Conservation (phyloP, 2,888 invertebrate genomes). For the Euproctis similis region DNA sequence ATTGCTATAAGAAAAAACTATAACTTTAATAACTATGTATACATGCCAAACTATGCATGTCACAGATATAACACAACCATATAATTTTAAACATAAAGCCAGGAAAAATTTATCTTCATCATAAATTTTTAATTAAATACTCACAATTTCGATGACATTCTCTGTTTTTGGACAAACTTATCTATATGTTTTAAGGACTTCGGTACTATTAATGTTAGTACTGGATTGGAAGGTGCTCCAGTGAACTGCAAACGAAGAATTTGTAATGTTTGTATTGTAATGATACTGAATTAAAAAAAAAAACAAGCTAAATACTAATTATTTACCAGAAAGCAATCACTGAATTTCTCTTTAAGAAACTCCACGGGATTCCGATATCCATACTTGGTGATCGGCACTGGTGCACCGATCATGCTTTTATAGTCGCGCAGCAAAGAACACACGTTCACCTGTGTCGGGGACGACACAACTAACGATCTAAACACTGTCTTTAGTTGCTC, state of each 20-base stretch:
- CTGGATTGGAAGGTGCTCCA: constrained; percentile 41
- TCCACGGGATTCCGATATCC: constrained; percentile 44
- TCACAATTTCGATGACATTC: constrained; percentile 41
- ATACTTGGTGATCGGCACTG: constrained; percentile 39
- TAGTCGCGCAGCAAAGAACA: constrained; percentile 50
- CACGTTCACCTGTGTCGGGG: constrained; percentile 48
- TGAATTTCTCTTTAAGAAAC: constrained; percentile 49
- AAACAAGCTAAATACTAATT: not conserved
- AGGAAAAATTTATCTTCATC: not conserved
- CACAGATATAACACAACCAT: too few species aligned
- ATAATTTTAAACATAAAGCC: not conserved
- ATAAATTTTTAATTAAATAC: constrained; percentile 18
- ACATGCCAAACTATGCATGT: too few species aligned
- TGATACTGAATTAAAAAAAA: not conserved
- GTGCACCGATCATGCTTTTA: constrained; percentile 42
- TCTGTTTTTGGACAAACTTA: constrained; percentile 56
- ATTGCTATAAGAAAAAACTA: constrained; percentile 31
- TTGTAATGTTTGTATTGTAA: too few species aligned
- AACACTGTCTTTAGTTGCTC: constrained; percentile 44
- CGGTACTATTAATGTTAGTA: constrained; percentile 52
- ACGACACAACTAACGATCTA: constrained; percentile 59
- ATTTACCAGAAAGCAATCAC: constrained; percentile 56
- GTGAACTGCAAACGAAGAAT: constrained; percentile 36
- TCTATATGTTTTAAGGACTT: constrained; percentile 58
- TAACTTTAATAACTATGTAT: too few species aligned